phyloP scores from a whole-genome alignment of 2,888 invertebrate species.

The Petrolisthes cinctipes region DNA sequence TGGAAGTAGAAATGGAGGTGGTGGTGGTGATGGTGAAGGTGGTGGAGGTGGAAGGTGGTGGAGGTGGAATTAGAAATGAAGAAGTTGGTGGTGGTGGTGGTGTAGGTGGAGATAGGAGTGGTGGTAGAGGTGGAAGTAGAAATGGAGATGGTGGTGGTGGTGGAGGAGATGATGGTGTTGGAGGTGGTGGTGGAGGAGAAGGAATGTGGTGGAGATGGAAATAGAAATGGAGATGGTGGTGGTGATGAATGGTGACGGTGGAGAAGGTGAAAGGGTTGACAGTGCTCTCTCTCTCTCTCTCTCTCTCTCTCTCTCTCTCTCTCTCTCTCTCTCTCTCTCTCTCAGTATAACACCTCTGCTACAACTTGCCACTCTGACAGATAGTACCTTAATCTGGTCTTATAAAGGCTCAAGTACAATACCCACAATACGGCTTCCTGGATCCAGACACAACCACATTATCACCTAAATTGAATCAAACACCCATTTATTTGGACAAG shows the following conservation, averaged over 20 bases:
- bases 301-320: slow-evolving; percentile 2
- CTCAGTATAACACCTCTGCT: slow-evolving; percentile 7
- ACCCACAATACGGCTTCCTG: slow-evolving; percentile 25
- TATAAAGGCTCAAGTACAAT: slow-evolving; percentile 41
- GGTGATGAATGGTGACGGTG: not conserved
- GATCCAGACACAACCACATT: slow-evolving; percentile 37
- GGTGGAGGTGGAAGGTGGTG: not conserved
- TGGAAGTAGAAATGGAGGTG: not conserved
- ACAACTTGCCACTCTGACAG: slow-evolving; percentile 29
- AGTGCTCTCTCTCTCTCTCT: not conserved
- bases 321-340: slow-evolving; percentile 6
- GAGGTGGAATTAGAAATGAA: too few species aligned
- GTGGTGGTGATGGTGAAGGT: not conserved
- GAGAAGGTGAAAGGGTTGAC: not conserved
- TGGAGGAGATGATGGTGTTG: not conserved
- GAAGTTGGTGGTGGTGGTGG: not conserved
- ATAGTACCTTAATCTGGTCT: slow-evolving; percentile 30
- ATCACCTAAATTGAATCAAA: slow-evolving; percentile 58
- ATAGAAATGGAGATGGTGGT: not conserved
- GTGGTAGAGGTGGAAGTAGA: not conserved
- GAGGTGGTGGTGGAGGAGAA: not conserved
- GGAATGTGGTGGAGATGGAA: not conserved
- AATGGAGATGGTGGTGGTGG: not conserved
- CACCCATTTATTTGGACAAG: slow-evolving; percentile 46
- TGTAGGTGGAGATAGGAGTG: not conserved